Conservation (phyloP, 2,888 invertebrate species). For the Melieria omissa region DNA sequence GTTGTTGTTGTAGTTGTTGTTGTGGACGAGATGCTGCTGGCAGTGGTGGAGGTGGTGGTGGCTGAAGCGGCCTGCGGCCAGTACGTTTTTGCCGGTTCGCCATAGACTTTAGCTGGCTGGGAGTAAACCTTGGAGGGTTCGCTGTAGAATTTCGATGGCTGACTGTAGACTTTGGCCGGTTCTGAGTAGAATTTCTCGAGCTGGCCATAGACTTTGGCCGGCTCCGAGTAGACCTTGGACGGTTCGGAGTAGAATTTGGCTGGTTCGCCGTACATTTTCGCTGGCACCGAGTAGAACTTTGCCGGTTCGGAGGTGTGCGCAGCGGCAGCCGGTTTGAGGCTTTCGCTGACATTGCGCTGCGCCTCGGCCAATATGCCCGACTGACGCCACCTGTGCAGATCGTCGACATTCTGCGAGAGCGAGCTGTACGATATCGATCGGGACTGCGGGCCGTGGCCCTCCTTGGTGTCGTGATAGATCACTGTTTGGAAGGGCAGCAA, state of each 20-base stretch:
- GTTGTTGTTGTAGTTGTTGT: conserved; percentile 40
- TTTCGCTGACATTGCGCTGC: conserved; percentile 62
- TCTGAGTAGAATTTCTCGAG: conserved; percentile 69
- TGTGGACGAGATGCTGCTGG: conserved; percentile 39
- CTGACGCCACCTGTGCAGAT: conserved; percentile 56
- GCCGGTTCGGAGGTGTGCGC: conserved; percentile 68
- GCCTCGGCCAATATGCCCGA: conserved; percentile 61
- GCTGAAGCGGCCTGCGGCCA: conserved; percentile 62
- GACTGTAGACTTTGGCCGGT: conserved; percentile 69
- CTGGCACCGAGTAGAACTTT: conserved; percentile 69
- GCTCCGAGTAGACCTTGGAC: conserved; percentile 71
- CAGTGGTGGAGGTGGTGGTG: conserved; percentile 44
- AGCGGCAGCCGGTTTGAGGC: conserved; percentile 49
- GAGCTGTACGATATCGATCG: conserved; percentile 71
- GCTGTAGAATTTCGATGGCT: conserved; percentile 72
- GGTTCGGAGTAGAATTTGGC: conserved; percentile 72
- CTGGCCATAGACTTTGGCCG: conserved; percentile 70
- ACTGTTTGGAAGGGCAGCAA: conserved; percentile 69
- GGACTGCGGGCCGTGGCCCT: conserved; percentile 62
- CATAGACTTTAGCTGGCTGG: conserved; percentile 71
- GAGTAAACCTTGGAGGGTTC: conserved; percentile 71
- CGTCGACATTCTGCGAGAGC: conserved; percentile 66
- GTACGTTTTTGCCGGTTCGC: conserved; percentile 69
- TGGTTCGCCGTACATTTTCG: conserved; percentile 68
- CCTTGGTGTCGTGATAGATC: conserved; percentile 68